Evolutionary conservation across 2,888 invertebrate species (phyloP), one percentile per base, ranked within the genome.

Genomic region (Holacanthella duospinosa): DNA sequence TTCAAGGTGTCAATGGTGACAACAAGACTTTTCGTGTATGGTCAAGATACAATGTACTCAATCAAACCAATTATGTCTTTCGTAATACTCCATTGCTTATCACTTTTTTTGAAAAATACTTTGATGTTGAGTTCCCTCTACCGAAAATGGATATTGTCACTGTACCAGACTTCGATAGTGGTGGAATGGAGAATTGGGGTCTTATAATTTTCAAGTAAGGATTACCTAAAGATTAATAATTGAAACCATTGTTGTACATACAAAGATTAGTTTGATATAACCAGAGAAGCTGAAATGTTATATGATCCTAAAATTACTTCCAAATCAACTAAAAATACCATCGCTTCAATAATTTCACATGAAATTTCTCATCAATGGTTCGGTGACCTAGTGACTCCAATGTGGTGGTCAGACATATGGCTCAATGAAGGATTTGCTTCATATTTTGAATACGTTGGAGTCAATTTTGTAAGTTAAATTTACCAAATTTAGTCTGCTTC

Each of bases 71-170:
- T n/a, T 65, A 60, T 26, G 62, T 56, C n/a, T 55, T 54, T 1
- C n/a, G 29, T 16, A 16, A 48, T 16, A 43, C 59, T 19, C n/a
- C 57, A 6, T 27, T 55, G 26, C 21, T 65, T 19, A n/a, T 65
- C 3, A 44, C 43, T 24, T 62, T 48, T 21, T 90, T 84, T 77
- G 86, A 86, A 75, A 75, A 83, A 0, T 87, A 85, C 77, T 89
- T 89, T 77, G 82, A 84, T 73, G 81, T 86, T 29, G 78, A 82
- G 1, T 90, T 86, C 78, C 86, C 88, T 0, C 74, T 92, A 0
- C 28, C 62, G 2, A 72, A 72, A 62, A 44, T 72, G 58, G 71
- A 72, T 53, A 67, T 66, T n/a, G 70, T 72, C 1, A 68, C 70
- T 2, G 60, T 71, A 9, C 71, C 72, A 6, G 63, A 68, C 29